Percentiles rank a stretch among this genome's conserved stretches.
Conservation (phyloP, 2,113 vertebrate species). For the Zosterops pallidus region DNA sequence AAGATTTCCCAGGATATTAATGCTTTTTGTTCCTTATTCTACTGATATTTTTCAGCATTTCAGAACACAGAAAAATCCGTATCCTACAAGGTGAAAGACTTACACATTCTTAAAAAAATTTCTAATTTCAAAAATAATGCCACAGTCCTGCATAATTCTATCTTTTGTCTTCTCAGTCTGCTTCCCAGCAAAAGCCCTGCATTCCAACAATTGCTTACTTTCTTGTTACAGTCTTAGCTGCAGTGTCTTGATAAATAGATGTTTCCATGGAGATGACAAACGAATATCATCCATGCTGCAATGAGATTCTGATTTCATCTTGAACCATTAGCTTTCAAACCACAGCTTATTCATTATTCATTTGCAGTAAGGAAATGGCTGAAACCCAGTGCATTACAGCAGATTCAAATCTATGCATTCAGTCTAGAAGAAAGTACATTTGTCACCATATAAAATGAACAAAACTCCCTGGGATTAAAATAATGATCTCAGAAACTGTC, state of each 20-base stretch:
- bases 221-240: constrained; percentile 34
- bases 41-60: background rate
- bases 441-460: background rate
- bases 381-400: constrained; percentile 45
- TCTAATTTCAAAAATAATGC: background rate
- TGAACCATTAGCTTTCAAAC: constrained; percentile 72
- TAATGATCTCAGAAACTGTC: background rate
- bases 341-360: constrained; percentile 77
- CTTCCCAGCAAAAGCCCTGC: background rate
- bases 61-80: background rate
- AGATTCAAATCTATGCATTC: background rate
- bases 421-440: background rate
- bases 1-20: background rate
- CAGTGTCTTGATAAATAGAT: constrained; percentile 54
- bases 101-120: background rate
- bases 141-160: background rate
- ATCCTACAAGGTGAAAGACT: background rate
- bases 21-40: background rate
- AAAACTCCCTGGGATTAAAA: background rate
- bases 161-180: background rate
- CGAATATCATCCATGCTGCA: constrained; percentile 62
- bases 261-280: constrained; percentile 76
- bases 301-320: constrained; percentile 73
- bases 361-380: constrained; percentile 67
- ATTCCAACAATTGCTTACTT: constrained; percentile 38